Base-by-base conservation (phyloP, 2,888 invertebrate genomes). In the Siphlonurus alternatus region DNA sequence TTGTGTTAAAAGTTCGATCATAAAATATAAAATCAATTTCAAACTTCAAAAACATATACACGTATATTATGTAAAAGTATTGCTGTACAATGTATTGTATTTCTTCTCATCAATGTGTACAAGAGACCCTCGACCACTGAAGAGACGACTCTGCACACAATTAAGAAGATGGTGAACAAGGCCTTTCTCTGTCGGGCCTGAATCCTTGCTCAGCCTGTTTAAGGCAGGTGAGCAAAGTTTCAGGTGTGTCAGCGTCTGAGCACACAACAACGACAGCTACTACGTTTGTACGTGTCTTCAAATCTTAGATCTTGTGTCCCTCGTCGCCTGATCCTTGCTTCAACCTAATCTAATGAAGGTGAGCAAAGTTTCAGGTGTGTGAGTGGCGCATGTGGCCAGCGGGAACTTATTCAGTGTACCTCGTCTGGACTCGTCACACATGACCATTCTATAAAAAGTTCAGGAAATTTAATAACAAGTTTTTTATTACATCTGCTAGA, bases 211-310 rank as follows among this genome's bases (percentile, higher is more conserved):
- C 84, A 80, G 80, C 86, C 87, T 83, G 76, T 70, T 77, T 78
- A 68, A 71, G 76, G 76, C 76, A 86, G 87, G 86, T 88, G 87
- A 87, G 87, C 87, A 88, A 88, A 87, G 86, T 87, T 87, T 87
- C 87, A 87, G 87, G 87, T 87, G 87, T 86, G 86, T 87, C 56
- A 56, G 56, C 56, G 56, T 5, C n/a, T 56, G 22, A 5, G 56
- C 56, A 5, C 38, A 10, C n/a, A 56, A 18, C 56, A 10, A 20
- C 56, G 19, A 5, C 19, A 10, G 5, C 53, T 5, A 56, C 15
- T 7, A 56, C 19, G 5, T 5, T 38, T 22, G 22, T 56, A n/a
- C 19, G 5, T 56, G 7, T 5, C 20, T 10, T 56, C 56, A 56
- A 56, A 10, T 56, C n/a, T n/a, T n/a, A n/a, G n/a, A 10, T 3